Evolutionary conservation across 1,140 invertebrate species (phyloP).

Genomic region (Oryctes rhinoceros): DNA sequence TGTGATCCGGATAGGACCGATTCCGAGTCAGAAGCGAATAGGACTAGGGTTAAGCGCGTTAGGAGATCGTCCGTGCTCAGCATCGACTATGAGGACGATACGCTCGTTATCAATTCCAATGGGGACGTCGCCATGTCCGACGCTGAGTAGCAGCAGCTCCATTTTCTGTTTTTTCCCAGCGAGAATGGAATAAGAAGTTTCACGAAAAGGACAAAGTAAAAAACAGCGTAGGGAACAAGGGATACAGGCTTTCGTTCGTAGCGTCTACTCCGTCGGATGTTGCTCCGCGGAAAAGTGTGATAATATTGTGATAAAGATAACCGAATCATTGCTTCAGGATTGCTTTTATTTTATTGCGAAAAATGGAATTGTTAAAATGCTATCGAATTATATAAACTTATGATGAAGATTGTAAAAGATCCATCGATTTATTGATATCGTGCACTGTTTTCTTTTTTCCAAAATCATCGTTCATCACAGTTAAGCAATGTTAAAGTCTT

Average conservation of each 20-base stretch:
- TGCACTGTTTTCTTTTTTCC: no score
- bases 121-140: constrained; percentile 65
- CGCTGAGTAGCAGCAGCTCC: constrained; percentile 48
- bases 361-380: no score
- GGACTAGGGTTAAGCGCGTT: constrained; percentile 68
- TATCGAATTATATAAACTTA: no score
- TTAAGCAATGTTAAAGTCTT: no score
- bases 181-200: background rate
- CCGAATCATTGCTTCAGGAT: no score
- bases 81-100: constrained; percentile 74
- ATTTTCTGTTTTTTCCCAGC: background rate
- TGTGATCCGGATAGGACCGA: constrained; percentile 63
- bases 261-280: background rate
- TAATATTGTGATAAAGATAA: constrained; percentile 12
- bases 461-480: no score
- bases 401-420: no score
- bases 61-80: constrained; percentile 74
- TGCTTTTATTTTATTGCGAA: no score
- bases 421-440: no score
- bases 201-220: constrained; percentile 8
- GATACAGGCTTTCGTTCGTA: background rate
- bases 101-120: constrained; percentile 65
- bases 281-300: background rate
- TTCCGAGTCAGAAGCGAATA: constrained; percentile 64
- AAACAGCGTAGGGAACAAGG: background rate